These are phyloP conservation scores for Oryzias melastigma DNA, from an alignment of 2,113 vertebrate genomes.

Conservation along the genomic window DNA sequence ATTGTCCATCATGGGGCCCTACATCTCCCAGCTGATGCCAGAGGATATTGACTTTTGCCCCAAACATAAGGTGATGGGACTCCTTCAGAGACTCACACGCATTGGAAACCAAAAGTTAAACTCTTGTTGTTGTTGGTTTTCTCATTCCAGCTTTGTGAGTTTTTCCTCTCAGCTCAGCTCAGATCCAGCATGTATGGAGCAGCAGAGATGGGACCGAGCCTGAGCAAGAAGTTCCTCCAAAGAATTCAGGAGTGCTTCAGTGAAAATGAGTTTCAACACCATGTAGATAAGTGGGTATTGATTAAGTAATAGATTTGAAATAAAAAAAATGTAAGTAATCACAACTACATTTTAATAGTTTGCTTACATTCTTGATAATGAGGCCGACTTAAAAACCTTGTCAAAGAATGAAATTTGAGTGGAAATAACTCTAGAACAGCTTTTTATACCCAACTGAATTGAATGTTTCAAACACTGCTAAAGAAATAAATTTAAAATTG, in stretches of 20 bases:
- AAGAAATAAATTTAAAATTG: too few relatives aligned
- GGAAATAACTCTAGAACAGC: too few relatives aligned
- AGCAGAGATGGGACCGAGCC: slow-evolving; percentile 24
- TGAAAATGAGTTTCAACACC: not conserved
- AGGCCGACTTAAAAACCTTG: too few relatives aligned
- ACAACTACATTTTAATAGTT: too few relatives aligned
- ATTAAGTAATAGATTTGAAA: not conserved
- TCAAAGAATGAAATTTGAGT: too few relatives aligned
- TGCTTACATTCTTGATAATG: too few relatives aligned
- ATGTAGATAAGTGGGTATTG: slow-evolving; percentile 51
- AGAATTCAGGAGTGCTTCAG: slow-evolving; percentile 35
- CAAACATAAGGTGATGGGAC: slow-evolving; percentile 42
- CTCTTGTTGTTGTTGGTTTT: not conserved
- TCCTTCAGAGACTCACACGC: not conserved
- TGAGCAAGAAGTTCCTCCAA: slow-evolving; percentile 34
- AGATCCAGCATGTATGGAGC: not conserved
- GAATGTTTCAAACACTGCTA: too few relatives aligned
- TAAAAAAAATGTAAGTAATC: not conserved
- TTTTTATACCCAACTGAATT: too few relatives aligned
- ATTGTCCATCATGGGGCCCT: slow-evolving; percentile 62
- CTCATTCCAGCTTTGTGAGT: slow-evolving; percentile 56
- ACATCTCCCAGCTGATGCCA: slow-evolving; percentile 33
- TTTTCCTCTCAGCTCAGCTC: slow-evolving; percentile 23
- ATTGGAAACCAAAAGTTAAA: not conserved
- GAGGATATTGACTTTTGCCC: slow-evolving; percentile 45